Base-by-base conservation (phyloP, 2,888 invertebrate genomes). In the Chalcis sispes region DNA sequence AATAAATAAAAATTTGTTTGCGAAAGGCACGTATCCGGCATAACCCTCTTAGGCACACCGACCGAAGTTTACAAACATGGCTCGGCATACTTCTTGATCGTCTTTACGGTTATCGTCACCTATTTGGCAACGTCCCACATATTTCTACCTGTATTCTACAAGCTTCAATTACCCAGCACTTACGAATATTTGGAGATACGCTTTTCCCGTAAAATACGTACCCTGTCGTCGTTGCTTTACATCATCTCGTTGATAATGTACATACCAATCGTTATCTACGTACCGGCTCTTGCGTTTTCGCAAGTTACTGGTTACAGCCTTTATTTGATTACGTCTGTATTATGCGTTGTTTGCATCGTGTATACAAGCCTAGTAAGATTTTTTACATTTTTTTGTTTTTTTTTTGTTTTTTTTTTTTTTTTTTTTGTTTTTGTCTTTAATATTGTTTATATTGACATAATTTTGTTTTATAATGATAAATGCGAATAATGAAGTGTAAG, bases 31-130 rank as follows among this genome's bases (percentile, higher is more conserved):
- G 89, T 94, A 80, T 94, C 94, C 1, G 94, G 94, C 56, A 92
- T 95, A 65, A 94, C 94, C 0, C 87, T 95, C 5, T 90, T 95
- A 5, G 95, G 94, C 0, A 92, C 94, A 2, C 94, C 95, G 0
- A 91, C 94, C 0, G 95, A 95, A 85, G 92, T 94, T 79, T 95
- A 95, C 85, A 89, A 91, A 54, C 91, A 92, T 84, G 95, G 95
- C 3, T 92, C 93, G 0, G 92, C 92, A 80, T 94, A 93, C 84
- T 87, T 89, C 77, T 85, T 90, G 23, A 85, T 89, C 61, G 82
- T 88, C 15, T 66, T 91, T 8, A 87, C 90, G 2, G 87, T 89
- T 59, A 80, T 90, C 0, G 7, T 84, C 7, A 78, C 80, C 5
- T 79, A 84, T 10, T 76, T 82, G 1, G 52, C 87, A n/a, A 87